A percentile compares a stretch with the other conserved stretches of the same genome.
Evolutionary conservation across 2,888 invertebrate genomes (phyloP).

Genomic region (Melipona beecheii): DNA sequence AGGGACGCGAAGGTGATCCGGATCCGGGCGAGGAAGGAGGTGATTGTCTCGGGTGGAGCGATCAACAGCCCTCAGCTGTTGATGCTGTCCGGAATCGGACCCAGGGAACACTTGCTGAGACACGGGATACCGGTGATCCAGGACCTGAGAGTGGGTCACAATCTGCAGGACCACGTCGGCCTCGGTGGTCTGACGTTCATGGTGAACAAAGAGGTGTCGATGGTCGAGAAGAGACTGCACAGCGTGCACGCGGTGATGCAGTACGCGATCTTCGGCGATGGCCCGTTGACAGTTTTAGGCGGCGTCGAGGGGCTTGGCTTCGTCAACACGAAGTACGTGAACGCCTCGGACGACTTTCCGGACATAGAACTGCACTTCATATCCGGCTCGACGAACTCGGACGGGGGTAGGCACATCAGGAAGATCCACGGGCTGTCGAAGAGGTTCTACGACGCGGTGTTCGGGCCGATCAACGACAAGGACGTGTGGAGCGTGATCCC

Average conservation of each 20-base stretch:
- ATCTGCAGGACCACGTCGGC: slow-evolving; percentile 95
- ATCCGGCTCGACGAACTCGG: slow-evolving; percentile 94
- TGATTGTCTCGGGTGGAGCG: slow-evolving; percentile 95
- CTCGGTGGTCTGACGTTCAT: slow-evolving; percentile 93
- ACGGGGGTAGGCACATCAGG: slow-evolving; percentile 92
- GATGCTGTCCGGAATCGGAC: slow-evolving; percentile 96
- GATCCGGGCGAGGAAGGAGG: slow-evolving; percentile 92
- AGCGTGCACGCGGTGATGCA: slow-evolving; percentile 92
- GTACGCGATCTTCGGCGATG: slow-evolving; percentile 93
- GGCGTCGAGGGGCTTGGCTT: slow-evolving; percentile 96
- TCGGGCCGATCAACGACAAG: slow-evolving; percentile 90
- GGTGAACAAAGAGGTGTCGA: slow-evolving; percentile 91
- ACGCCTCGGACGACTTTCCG: slow-evolving; percentile 92
- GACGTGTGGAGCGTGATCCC: slow-evolving; percentile 94
- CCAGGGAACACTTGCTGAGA: slow-evolving; percentile 89
- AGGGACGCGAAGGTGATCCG: slow-evolving; percentile 90
- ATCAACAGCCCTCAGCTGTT: slow-evolving; percentile 97
- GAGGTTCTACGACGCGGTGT: slow-evolving; percentile 90
- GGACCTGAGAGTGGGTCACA: slow-evolving; percentile 93
- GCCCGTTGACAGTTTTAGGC: slow-evolving; percentile 93
- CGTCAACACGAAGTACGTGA: slow-evolving; percentile 94
- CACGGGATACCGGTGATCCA: slow-evolving; percentile 92
- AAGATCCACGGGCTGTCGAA: slow-evolving; percentile 92
- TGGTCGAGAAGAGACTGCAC: slow-evolving; percentile 92
- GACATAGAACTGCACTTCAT: slow-evolving; percentile 96